These are phyloP conservation scores for Hypolimnas misippus DNA, from an alignment of 2,888 invertebrate species.

Conservation along the genomic window DNA sequence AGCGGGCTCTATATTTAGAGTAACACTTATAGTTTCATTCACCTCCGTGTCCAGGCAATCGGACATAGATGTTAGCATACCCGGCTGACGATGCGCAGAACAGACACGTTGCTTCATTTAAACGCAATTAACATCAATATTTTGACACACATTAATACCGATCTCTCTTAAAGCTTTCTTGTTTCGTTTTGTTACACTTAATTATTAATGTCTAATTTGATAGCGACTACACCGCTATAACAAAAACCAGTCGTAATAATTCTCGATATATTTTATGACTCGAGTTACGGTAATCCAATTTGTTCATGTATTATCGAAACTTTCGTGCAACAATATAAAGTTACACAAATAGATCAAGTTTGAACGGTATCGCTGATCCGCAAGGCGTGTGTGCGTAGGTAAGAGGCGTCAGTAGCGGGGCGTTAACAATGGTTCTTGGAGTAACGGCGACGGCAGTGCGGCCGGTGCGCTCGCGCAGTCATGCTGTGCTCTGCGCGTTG, in stretches of 20 bases:
- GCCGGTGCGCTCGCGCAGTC: constrained; percentile 71
- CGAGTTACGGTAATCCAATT: constrained; percentile 34
- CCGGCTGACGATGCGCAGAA: not conserved
- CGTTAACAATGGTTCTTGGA: constrained; percentile 62
- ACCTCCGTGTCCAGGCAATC: constrained; percentile 54
- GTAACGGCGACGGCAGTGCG: constrained; percentile 68
- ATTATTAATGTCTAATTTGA: constrained; percentile 1
- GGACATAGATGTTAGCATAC: constrained; percentile 35
- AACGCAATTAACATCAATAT: constrained; percentile 16
- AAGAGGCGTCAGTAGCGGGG: constrained; percentile 49
- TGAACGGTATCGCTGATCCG: constrained; percentile 70
- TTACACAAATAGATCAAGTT: constrained; percentile 46
- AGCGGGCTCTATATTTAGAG: constrained; percentile 72
- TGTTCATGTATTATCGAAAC: constrained; percentile 19
- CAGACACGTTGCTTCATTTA: not conserved
- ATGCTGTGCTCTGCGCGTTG: constrained; percentile 90
- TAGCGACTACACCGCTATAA: not conserved
- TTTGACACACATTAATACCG: constrained; percentile 8
- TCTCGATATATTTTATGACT: constrained; percentile 22
- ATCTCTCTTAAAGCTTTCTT: not conserved
- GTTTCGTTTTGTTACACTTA: not conserved
- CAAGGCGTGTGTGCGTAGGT: constrained; percentile 61
- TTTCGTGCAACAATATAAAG: constrained; percentile 41
- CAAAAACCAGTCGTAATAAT: constrained; percentile 27
- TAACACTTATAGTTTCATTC: constrained; percentile 63